Percentiles rank a stretch among this genome's conserved stretches.
phyloP scores from a whole-genome alignment of 2,113 vertebrate species.

The Pyrgilauda ruficollis region DNA sequence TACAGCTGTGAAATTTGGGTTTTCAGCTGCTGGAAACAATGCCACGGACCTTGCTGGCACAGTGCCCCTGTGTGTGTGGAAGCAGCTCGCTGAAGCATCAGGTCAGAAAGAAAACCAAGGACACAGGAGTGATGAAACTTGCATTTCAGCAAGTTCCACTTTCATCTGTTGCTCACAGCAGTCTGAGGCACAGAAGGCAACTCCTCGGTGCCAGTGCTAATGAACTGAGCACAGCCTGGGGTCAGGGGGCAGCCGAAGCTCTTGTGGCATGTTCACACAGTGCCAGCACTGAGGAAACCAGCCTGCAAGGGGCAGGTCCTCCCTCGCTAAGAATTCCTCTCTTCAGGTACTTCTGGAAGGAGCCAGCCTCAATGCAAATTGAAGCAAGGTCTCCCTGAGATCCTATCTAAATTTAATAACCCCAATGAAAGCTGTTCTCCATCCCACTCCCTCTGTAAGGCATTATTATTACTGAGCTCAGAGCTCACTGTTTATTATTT shows the following conservation, averaged over 20 bases:
- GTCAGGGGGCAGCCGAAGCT: background rate
- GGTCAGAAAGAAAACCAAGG: background rate
- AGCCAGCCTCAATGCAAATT: background rate
- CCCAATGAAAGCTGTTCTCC: background rate
- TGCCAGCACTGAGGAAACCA: background rate
- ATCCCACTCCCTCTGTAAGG: background rate
- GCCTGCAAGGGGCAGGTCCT: background rate
- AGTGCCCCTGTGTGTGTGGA: accelerated
- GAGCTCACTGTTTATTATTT: background rate
- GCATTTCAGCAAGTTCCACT: background rate
- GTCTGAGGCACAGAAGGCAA: background rate
- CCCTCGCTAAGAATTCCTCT: background rate
- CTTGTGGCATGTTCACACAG: accelerated
- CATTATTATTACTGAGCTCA: background rate
- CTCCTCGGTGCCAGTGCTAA: background rate
- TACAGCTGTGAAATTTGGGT: background rate
- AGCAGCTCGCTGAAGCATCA: background rate
- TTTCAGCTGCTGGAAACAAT: background rate
- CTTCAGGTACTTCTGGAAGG: background rate
- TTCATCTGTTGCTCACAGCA: background rate
- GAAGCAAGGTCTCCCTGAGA: background rate
- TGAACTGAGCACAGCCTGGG: background rate
- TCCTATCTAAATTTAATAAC: background rate
- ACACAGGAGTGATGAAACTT: background rate
- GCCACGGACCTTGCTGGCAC: background rate